Evolutionary conservation across 2,113 vertebrate genomes (phyloP).

Genomic region (Prunella himalayana): DNA sequence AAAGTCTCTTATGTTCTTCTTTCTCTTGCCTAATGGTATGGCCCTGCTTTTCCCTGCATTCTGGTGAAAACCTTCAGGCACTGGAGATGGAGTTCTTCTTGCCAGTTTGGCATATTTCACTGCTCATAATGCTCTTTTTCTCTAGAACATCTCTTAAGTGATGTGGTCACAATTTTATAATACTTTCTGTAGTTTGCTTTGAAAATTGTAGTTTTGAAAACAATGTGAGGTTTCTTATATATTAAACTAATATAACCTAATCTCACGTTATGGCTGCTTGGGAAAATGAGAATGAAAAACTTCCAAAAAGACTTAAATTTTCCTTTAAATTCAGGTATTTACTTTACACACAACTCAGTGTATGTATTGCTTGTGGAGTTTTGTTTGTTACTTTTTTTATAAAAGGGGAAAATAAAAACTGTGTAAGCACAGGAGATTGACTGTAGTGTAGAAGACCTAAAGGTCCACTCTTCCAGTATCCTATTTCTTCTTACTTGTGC

Average conservation of each 20-base stretch:
- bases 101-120: neutral
- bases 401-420: neutral
- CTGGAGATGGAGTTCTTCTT: neutral
- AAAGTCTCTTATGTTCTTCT: neutral
- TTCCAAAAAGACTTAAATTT: neutral
- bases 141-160: neutral
- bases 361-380: neutral
- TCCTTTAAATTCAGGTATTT: neutral
- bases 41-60: neutral
- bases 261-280: neutral
- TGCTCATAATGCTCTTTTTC: neutral
- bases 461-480: neutral
- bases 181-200: neutral
- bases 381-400: neutral
- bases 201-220: neutral
- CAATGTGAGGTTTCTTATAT: neutral
- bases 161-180: neutral
- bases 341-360: neutral
- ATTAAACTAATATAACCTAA: neutral
- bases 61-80: neutral
- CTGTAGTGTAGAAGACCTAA: neutral
- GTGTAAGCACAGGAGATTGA: neutral
- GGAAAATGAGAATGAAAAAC: neutral
- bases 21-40: neutral
- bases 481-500: neutral